Percentiles rank a stretch among this genome's conserved stretches.
These are phyloP conservation scores for Acromyrmex echinatior DNA, from an alignment of 1,140 invertebrate genomes.

Conservation along the genomic window DNA sequence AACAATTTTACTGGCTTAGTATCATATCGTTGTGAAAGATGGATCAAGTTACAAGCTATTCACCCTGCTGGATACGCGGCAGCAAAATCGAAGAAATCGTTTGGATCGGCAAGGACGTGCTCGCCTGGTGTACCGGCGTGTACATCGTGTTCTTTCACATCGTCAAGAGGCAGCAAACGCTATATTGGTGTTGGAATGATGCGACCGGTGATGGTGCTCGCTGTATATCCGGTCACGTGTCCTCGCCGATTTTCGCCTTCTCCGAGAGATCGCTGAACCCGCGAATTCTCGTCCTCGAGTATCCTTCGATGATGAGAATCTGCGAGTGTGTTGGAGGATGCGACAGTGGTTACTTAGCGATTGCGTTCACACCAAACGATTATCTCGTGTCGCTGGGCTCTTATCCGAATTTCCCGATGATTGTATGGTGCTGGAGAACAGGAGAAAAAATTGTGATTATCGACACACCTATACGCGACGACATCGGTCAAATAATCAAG, in stretches of 20 bases:
- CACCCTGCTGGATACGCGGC: constrained; percentile 80
- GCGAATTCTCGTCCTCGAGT: constrained; percentile 79
- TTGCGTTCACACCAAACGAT: constrained; percentile 77
- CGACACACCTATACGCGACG: constrained; percentile 76
- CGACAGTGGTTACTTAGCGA: constrained; percentile 76
- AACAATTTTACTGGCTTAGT: background rate
- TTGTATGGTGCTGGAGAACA: constrained; percentile 84
- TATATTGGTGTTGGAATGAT: constrained; percentile 76
- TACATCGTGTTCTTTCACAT: constrained; percentile 82
- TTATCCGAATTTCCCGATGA: constrained; percentile 78
- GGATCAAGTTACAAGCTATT: constrained; percentile 65
- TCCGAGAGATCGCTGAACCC: constrained; percentile 79
- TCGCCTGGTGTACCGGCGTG: constrained; percentile 81
- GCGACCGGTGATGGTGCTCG: constrained; percentile 78
- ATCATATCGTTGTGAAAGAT: background rate
- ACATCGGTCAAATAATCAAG: constrained; percentile 75
- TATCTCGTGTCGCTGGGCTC: constrained; percentile 79
- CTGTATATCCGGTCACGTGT: constrained; percentile 79
- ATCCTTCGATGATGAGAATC: constrained; percentile 81
- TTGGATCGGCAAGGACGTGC: constrained; percentile 81
- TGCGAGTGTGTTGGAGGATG: constrained; percentile 76
- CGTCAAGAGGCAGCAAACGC: constrained; percentile 54
- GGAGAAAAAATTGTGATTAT: constrained; percentile 77
- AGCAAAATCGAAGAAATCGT: constrained; percentile 77
- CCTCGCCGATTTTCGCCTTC: constrained; percentile 78